Conservation (phyloP, 2,113 vertebrate genomes). For the Capra hircus region DNA sequence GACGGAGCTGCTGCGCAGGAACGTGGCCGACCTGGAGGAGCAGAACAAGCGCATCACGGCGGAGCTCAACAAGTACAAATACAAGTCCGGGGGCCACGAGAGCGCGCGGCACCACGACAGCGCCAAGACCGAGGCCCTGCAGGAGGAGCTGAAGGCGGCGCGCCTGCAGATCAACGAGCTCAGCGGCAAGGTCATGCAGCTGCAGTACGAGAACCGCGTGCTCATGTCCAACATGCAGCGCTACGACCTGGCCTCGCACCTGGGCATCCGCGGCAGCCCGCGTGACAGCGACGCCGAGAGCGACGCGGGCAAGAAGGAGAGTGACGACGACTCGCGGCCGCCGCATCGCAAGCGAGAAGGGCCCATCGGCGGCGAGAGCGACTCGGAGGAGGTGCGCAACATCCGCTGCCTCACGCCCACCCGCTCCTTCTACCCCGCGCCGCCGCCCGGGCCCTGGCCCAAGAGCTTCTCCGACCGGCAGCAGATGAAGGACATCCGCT, state of each 20-base stretch:
- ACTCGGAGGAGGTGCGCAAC: conserved; percentile 96
- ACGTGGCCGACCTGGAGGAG: conserved; percentile 95
- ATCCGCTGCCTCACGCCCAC: conserved; percentile 96
- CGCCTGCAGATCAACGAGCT: conserved; percentile 97
- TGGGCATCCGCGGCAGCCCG: conserved; percentile 93
- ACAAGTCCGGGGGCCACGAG: conserved; percentile 91
- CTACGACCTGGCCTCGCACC: conserved; percentile 96
- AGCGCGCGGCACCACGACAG: conserved; percentile 88
- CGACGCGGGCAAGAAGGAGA: conserved; percentile 92
- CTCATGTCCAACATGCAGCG: conserved; percentile 99
- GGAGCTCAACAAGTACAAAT: conserved; percentile 97
- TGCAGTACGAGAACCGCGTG: conserved; percentile 98
- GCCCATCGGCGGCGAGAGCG: conserved; percentile 95
- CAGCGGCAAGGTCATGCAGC: conserved; percentile 98
- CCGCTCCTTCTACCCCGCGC: conserved; percentile 88
- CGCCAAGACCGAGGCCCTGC: conserved; percentile 91
- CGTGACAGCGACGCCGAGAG: conserved; percentile 96
- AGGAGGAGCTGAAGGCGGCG: conserved; percentile 96
- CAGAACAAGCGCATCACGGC: conserved; percentile 94
- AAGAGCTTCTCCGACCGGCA: conserved; percentile 95
- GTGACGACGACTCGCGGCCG: conserved; percentile 93
- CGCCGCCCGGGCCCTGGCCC: conserved; percentile 88
- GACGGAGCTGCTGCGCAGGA: conserved; percentile 94
- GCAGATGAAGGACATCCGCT: conserved; percentile 97
- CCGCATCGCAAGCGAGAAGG: conserved; percentile 97